Base-by-base conservation (phyloP, 2,797 vertebrate species). In the Streptopelia turtur region DNA sequence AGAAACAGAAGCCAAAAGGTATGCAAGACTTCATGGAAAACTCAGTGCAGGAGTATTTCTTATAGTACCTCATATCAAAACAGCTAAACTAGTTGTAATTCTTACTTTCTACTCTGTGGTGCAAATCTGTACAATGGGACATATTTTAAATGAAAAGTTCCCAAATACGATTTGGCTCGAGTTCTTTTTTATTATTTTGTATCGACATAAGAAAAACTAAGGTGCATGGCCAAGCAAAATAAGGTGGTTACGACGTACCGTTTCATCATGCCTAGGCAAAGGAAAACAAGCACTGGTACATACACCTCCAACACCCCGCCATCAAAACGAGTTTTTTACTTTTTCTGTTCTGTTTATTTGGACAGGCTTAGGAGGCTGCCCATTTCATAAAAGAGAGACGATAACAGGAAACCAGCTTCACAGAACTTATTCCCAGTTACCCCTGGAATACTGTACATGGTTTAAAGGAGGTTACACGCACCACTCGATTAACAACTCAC, bases 341-440 rank as follows among this genome's bases (percentile, higher is more conserved):
- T 92, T 88, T 84, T 53, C 60, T 57, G 8, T 90, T 90, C 87
- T 93, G 74, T 92, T 94, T 94, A 75, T 97, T 96, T 96, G 86
- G 77, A 83, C 47, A 16, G 31, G 70, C 52, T 95, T 89, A 90
- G 72, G 80, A 93, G 79, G 53, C 88, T 79, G 60, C 77, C 84
- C 83, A 68, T 96, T 97, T 95, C 87, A 95, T 55, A 89, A 96
- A 96, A 91, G 25, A 96, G 94, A 93, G 87, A 89, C 28, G 75
- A 90, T 96, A 97, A 97, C 95, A 97, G 97, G 95, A 98, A 98
- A 94, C 66, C 85, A 92, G 93, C 92, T 97, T 97, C 95, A 94
- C 77, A 87, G 76, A 80, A 68, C 85, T 96, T 96, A 96, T 83
- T 95, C 94, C 87, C 92, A 53, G 76, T 96, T 97, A 96, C 90